Evolutionary conservation across 2,888 invertebrate genomes (phyloP), one percentile per base, ranked within the genome.

Genomic region (Ferdinandea cuprea): DNA sequence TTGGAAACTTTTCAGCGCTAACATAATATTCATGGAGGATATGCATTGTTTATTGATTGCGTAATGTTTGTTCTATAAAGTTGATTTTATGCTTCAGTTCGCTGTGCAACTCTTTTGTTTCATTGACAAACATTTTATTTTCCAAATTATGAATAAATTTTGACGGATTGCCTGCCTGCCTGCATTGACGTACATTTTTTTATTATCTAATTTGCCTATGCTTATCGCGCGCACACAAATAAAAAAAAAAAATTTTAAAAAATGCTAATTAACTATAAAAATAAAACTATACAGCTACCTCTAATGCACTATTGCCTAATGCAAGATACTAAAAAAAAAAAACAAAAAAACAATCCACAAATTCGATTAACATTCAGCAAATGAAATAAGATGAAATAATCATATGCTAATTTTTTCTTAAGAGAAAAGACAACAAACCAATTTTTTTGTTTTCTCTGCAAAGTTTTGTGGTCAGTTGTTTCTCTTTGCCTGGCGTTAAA

Each of bases 261-360:
- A 71, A 80, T 71, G 77, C 48, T 72, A 71, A 77, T 74, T 74
- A 74, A 35, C 58, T 13, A 37, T 8, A 56, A 59, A 40, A 52
- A 76, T 32, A 42, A 7, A 32, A 30, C 28, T n/a, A n/a, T n/a
- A 37, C 17, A 46, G 15, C 32, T 28, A 17, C 46, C 46, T 69
- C 46, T 42, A 56, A 58, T 71, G 81, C 81, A 81, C 40, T 48
- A 50, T 81, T 77, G 71, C 77, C 71, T 56, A 77, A 81, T 32
- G 35, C 71, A 59, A 35, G 42, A 65, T 52, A 35, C 42, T 32
- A 9, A 17, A 54, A 37, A 13, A 25, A 44, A 30, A 58, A 66
- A 11, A 50, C 48, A 56, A 30, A 63, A 17, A 32, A 69, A 56
- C 54, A 48, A 61, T 7, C 28, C 19, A 46, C 50, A 9, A 48